Percentiles rank a stretch among this genome's conserved stretches.
Evolutionary conservation across 2,113 vertebrate species (phyloP).

Genomic region (Lota lota): DNA sequence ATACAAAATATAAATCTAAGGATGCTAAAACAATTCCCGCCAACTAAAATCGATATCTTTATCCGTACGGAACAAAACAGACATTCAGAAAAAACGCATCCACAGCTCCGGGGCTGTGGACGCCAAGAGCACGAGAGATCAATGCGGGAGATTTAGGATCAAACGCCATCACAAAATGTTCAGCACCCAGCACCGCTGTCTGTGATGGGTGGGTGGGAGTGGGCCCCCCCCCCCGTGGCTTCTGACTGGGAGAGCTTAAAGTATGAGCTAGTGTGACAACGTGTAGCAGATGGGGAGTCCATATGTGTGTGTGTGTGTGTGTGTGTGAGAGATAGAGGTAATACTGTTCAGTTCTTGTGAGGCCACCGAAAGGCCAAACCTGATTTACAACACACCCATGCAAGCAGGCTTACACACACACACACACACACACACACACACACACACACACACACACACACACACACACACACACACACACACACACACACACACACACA

Average conservation of each 20-base stretch:
- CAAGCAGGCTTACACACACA: too few relatives aligned
- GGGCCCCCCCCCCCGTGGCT: conserved; percentile 10
- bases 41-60: too few relatives aligned
- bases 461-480: too few relatives aligned
- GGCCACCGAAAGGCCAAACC: conserved; percentile 18
- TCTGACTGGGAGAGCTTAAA: conserved; percentile 17
- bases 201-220: conserved; percentile 13
- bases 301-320: background rate
- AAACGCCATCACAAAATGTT: conserved; percentile 22
- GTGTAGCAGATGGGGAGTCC: conserved; percentile 5
- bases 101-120: too few relatives aligned
- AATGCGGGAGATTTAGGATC: conserved; percentile 22
- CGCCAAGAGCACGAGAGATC: conserved; percentile 11
- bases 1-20: too few relatives aligned
- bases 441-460: too few relatives aligned
- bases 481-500: too few relatives aligned
- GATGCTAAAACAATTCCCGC: too few relatives aligned
- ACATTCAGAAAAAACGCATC: too few relatives aligned
- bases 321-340: too few relatives aligned
- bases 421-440: too few relatives aligned
- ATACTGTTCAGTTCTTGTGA: conserved; percentile 15
- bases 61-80: too few relatives aligned
- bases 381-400: background rate
- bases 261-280: conserved; percentile 21
- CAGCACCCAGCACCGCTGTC: conserved; percentile 4